Evolutionary conservation across 2,113 vertebrate species (phyloP).

Genomic region (Notarius quadriscutis): DNA sequence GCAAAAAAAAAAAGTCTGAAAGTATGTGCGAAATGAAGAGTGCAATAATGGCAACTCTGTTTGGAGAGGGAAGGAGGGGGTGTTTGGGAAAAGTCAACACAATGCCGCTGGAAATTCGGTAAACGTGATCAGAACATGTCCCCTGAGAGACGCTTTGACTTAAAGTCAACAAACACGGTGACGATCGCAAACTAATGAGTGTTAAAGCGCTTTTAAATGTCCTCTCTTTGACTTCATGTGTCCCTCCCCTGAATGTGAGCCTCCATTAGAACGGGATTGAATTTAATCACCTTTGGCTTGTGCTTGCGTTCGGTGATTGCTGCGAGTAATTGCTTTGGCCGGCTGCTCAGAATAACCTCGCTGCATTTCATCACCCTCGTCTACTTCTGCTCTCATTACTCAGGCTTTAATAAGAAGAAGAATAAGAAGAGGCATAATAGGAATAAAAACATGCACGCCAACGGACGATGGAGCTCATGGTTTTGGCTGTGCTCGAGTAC

Average conservation of each 20-base stretch:
- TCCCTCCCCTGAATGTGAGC: constrained; percentile 30
- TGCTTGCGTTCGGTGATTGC: constrained; percentile 42
- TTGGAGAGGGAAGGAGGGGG: constrained; percentile 36
- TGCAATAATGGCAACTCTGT: not conserved
- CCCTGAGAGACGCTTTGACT: constrained; percentile 38
- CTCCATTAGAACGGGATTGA: constrained; percentile 45
- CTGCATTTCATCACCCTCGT: constrained; percentile 26
- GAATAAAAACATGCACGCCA: not conserved
- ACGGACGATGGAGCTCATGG: constrained; percentile 26
- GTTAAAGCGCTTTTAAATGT: constrained; percentile 26
- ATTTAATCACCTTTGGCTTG: constrained; percentile 52
- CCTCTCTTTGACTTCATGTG: constrained; percentile 43
- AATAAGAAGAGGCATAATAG: not conserved
- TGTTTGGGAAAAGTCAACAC: constrained; percentile 77
- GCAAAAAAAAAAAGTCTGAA: not conserved
- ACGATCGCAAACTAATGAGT: constrained; percentile 49
- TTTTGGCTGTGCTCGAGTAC: constrained; percentile 5
- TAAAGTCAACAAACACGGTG: constrained; percentile 67
- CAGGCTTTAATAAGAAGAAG: not conserved
- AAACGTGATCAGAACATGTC: constrained; percentile 56
- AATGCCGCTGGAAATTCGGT: constrained; percentile 60
- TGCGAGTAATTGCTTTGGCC: constrained; percentile 55
- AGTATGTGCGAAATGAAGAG: constrained; percentile 47
- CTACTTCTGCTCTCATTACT: constrained; percentile 24
- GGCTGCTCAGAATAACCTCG: constrained; percentile 47